Evolutionary conservation across 2,888 invertebrate species (phyloP).

Genomic region (Sisyra nigra): DNA sequence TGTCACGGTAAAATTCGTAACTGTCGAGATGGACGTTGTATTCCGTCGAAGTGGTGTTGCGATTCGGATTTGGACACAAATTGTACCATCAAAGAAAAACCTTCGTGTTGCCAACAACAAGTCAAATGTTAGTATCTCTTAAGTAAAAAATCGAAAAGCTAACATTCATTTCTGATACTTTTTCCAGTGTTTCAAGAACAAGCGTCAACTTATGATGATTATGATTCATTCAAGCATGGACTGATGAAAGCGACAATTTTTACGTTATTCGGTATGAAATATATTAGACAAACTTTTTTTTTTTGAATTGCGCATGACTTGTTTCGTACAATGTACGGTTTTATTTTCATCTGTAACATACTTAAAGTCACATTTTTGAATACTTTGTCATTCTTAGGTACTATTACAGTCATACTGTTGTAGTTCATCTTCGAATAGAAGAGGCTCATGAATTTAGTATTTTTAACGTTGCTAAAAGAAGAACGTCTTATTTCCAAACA

Average conservation of each 20-base stretch:
- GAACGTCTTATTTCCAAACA: no score
- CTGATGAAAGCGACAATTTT: constrained; percentile 7
- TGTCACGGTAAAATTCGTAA: constrained; percentile 7
- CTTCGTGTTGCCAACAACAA: constrained; percentile 18
- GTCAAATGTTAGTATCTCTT: constrained; percentile 10
- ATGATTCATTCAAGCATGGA: constrained; percentile 3
- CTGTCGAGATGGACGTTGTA: constrained; percentile 19
- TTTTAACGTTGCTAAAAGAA: no score
- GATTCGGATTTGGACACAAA: constrained; percentile 17
- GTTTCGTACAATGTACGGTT: no score
- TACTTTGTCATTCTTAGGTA: no score
- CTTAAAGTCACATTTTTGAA: no score
- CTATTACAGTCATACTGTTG: no score
- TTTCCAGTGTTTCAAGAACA: constrained; percentile 2
- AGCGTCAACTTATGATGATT: neutral
- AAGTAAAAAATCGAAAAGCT: neutral
- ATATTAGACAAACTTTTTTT: no score
- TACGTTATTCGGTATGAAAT: constrained; percentile 7
- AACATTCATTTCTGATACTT: neutral
- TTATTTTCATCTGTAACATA: no score
- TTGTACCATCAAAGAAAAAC: constrained; percentile 18
- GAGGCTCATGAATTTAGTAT: no score
- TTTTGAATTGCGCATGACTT: no score
- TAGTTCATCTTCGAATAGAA: no score
- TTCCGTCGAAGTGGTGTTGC: constrained; percentile 20